phyloP scores from a whole-genome alignment of 1,140 invertebrate species.

The Bombus waltoni region DNA sequence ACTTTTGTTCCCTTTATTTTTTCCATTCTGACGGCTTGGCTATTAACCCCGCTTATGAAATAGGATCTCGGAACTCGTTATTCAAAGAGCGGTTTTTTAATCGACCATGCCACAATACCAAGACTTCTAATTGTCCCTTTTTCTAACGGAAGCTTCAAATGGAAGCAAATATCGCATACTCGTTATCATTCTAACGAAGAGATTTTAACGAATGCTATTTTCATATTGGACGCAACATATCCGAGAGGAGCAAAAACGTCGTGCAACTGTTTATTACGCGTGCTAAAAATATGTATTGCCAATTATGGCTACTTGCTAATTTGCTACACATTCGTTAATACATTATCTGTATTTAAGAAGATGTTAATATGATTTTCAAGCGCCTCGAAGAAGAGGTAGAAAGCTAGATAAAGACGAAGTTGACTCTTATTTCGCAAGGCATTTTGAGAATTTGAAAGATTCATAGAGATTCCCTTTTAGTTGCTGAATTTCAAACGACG shows the following conservation, averaged over 20 bases:
- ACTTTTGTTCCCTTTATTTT: background rate
- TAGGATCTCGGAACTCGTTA: background rate
- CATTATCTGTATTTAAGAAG: background rate
- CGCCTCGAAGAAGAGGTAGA: background rate
- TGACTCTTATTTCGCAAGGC: background rate
- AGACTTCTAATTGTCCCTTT: background rate
- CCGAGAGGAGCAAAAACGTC: no score
- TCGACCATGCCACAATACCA: background rate
- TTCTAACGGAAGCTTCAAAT: background rate
- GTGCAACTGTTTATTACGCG: no score
- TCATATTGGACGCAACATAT: no score
- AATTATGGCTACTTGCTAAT: no score
- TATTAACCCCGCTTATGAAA: conserved; percentile 11
- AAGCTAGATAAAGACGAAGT: background rate
- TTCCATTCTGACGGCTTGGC: background rate
- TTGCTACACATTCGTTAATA: background rate
- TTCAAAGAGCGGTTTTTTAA: background rate
- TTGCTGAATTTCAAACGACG: background rate
- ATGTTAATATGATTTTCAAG: background rate
- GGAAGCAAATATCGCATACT: background rate
- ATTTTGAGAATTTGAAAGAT: conserved; percentile 11
- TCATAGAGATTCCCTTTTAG: conserved; percentile 19
- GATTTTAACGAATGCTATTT: no score
- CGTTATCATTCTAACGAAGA: no score
- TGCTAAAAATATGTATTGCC: no score